Percentiles rank a stretch among this genome's conserved stretches.
Conservation (phyloP, 2,888 invertebrate genomes). For the Phalera bucephala region DNA sequence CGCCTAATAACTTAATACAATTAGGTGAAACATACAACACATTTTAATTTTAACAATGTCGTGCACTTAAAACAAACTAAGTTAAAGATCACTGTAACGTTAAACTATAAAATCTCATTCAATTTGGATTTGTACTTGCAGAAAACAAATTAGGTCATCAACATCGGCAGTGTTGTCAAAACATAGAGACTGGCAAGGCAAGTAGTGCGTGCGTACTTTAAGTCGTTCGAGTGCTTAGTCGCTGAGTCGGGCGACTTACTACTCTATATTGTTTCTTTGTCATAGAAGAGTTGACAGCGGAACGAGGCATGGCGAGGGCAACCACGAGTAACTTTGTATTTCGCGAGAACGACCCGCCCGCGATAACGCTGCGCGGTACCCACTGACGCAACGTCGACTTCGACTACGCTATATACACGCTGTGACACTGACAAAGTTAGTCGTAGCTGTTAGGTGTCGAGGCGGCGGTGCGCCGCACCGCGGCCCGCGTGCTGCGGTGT, state of each 20-base stretch:
- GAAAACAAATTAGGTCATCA: conserved; percentile 69
- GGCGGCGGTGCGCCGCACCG: conserved; percentile 45
- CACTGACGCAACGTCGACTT: conserved; percentile 37
- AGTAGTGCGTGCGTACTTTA: conserved; percentile 77
- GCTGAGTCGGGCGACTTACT: conserved; percentile 40
- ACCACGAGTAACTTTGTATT: conserved; percentile 58
- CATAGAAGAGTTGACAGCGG: conserved; percentile 75
- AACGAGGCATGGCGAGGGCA: conserved; percentile 47
- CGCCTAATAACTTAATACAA: conserved; percentile 78
- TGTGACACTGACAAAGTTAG: conserved; percentile 66
- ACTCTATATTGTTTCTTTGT: conserved; percentile 70
- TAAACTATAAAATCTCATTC: conserved; percentile 81
- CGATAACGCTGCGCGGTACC: conserved; percentile 28
- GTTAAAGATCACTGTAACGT: conserved; percentile 79
- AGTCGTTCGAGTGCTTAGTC: conserved; percentile 45
- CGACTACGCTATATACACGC: conserved; percentile 29
- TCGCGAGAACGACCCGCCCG: conserved; percentile 54
- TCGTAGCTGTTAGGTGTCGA: conserved; percentile 69
- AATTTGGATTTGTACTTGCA: conserved; percentile 82
- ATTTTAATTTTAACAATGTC: conserved; percentile 78
- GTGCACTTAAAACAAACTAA: conserved; percentile 79
- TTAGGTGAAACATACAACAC: conserved; percentile 80
- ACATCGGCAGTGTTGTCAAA: conserved; percentile 75
- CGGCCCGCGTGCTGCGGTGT: conserved; percentile 62
- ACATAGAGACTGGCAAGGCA: conserved; percentile 82